Evolutionary conservation across 2,888 invertebrate species (phyloP), one percentile per base, ranked within the genome.

Genomic region (Steromphala cineraria): DNA sequence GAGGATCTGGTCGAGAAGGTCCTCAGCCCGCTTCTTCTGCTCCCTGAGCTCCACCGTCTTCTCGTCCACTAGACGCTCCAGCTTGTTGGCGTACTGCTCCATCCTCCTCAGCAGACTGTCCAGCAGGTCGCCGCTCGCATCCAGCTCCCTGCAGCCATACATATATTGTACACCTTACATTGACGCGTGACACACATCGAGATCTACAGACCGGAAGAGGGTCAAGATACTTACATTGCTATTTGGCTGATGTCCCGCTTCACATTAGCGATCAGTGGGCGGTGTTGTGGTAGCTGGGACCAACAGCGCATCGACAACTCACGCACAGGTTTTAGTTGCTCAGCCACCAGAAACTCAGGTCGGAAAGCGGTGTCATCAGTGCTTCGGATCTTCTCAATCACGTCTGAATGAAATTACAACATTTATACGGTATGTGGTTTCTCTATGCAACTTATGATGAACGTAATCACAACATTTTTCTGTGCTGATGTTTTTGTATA

Each of bases 221-320:
- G 13, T 4, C 5, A 46, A 62, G 31, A 62, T 78, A 74, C 78
- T 67, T 56, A 81, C 81, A 71, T 74, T 31, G 67, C 96, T 36
- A 96, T 95, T 84, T 95, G 94, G 62, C 95, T 94, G 75, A 96
- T 95, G 56, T 94, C 96, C 82, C 95, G 95, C 82, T 96, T 95
- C 86, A 97, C 95, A 0, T 95, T 94, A 3, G 95, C 95, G 92
- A 98, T 98, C 94, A 98, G 98, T 0, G 98, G 98, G 84, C 98
- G 94, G 82, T 98, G 97, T 0, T 95, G 94, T 0, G 97, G 96
- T 86, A 98, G 97, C 91, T 98, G 98, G 0, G 96, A 95, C 98
- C 98, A 99, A 93, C 98, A 98, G 1, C 71, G 71, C n/a, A n/a
- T 40, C 1, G 40, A 36, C 71, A 71, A 36, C 17, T 71, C 71